Evolutionary conservation across 2,888 invertebrate species (phyloP), one percentile per base, ranked within the genome.

Genomic region (Biston stratarius): DNA sequence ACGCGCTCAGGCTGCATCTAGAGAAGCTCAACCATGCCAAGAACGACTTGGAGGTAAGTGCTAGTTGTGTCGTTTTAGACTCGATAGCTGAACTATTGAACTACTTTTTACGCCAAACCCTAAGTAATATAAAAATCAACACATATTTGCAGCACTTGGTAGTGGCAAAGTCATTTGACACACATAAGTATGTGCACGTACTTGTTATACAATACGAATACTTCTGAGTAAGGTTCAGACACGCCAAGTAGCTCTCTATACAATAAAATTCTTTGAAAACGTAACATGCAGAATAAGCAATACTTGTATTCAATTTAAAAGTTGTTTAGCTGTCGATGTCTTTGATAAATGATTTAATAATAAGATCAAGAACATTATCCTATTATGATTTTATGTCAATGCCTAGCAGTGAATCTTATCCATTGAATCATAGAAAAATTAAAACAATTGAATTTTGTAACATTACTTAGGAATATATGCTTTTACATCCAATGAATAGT

Each of bases 21-120:
- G 97, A 98, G 88, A 97, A 97, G 86, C 95, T 98, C 74, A 95
- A 96, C 56, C 96, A 97, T 80, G 97, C 97, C 61, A 94, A 96
- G 82, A 96, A 95, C 77, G 96, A 96, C 80, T 92, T 96, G 72
- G 96, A 96, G 96, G 96, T 96, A 82, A 96, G 96, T 94, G 42
- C 9, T 72, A 66, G 60, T 52, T 2, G 11, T 8, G 8, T 45
- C 12, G 7, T 45, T 14, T 45, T 45, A 6, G 12, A 45, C n/a
- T n/a, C 5, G 40, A 40, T 11, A 42, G 11, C 42, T 47, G 48
- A 49, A 48, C 47, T 38, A 33, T 11, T 47, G 48, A 49, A 48
- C 47, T 38, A 33, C 36, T 14, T 12, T 45, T 48, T 57, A 0
- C 10, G 12, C n/a, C 42, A 11, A 38, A 38, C 38, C 9, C 38